Conservation (phyloP, 1,140 invertebrate species). For the Amphibalanus amphitrite region DNA sequence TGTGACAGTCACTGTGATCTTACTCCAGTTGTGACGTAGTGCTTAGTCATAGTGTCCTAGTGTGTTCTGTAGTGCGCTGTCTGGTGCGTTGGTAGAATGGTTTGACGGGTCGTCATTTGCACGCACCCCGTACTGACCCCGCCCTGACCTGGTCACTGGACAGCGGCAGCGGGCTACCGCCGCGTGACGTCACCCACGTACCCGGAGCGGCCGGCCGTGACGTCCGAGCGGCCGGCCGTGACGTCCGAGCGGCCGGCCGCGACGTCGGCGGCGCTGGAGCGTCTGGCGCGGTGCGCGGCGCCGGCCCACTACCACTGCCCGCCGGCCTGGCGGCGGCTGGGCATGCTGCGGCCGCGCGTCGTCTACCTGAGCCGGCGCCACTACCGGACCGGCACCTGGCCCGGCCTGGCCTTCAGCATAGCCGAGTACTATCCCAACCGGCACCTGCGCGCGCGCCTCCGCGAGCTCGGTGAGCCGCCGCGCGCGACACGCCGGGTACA, state of each 20-base stretch:
- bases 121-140: too few relatives aligned
- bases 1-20: too few relatives aligned
- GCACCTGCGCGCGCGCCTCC: background rate
- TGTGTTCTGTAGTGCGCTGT: too few relatives aligned
- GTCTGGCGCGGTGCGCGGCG: background rate
- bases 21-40: too few relatives aligned
- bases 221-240: background rate
- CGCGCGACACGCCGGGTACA: too few relatives aligned
- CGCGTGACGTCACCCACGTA: background rate
- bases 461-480: background rate
- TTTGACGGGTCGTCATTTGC: too few relatives aligned
- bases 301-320: conserved; percentile 35
- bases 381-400: background rate
- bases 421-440: background rate
- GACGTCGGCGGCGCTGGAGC: background rate
- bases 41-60: too few relatives aligned
- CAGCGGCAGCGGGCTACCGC: background rate
- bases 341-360: background rate
- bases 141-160: too few relatives aligned
- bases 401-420: background rate
- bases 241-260: background rate
- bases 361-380: background rate
- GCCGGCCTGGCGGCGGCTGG: background rate
- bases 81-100: too few relatives aligned
- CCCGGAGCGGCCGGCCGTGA: too few relatives aligned